Percentiles rank a stretch among this genome's conserved stretches.
Conservation (phyloP, 2,888 invertebrate genomes). For the Rotaria magnacalcarata region DNA sequence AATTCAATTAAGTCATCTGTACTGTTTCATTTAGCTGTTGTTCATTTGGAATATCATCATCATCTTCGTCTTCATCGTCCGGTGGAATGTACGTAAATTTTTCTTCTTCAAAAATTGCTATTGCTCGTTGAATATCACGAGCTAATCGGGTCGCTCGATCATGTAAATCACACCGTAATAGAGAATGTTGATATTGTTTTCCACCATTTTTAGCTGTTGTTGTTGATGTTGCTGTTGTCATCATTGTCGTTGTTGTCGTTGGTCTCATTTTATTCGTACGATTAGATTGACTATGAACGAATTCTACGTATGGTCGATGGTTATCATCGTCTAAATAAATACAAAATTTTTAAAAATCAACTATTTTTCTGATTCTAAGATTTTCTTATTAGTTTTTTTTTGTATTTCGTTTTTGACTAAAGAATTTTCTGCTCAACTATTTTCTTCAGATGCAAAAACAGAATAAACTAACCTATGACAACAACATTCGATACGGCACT, state of each 20-base stretch:
- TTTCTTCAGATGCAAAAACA: background rate
- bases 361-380: too few relatives aligned
- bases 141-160: background rate
- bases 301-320: background rate
- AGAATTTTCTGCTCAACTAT: too few relatives aligned
- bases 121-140: background rate
- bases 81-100: background rate
- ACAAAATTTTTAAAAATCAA: background rate
- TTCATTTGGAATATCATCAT: background rate
- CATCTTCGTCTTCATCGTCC: background rate
- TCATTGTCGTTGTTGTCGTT: background rate
- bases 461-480: background rate
- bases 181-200: background rate
- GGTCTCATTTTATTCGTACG: background rate
- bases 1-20: background rate
- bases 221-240: too few relatives aligned
- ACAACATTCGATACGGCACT: conserved; percentile 3
- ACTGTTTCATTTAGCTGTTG: background rate
- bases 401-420: too few relatives aligned
- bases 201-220: background rate
- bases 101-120: conserved; percentile 23
- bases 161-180: background rate
- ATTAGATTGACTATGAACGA: background rate
- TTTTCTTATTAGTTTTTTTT: too few relatives aligned
- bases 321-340: background rate